Percentiles rank a stretch among this genome's conserved stretches.
Evolutionary conservation across 2,888 invertebrate species (phyloP).

Genomic region (Scrobipalpa costella): DNA sequence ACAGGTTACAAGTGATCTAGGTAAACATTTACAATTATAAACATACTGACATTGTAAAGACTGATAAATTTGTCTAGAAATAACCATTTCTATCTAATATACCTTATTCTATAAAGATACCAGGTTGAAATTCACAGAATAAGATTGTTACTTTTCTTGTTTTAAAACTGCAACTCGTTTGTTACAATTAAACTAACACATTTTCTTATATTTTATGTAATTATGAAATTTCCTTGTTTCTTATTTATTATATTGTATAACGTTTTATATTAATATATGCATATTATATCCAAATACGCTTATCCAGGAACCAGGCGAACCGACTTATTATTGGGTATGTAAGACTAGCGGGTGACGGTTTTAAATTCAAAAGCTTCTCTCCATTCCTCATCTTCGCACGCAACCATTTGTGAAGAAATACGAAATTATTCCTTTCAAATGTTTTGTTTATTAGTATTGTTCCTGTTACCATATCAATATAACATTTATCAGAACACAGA

Average conservation of each 20-base stretch:
- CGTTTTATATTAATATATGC: constrained; percentile 30
- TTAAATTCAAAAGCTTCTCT: constrained; percentile 9
- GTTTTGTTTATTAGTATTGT: not conserved
- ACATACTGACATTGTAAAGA: no score
- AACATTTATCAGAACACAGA: not conserved
- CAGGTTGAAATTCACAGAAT: no score
- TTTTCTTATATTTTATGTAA: no score
- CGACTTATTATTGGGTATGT: constrained; percentile 75
- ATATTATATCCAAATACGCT: constrained; percentile 51
- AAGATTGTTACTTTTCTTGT: no score
- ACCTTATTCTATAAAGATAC: no score
- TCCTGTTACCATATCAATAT: not conserved
- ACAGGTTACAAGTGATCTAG: no score
- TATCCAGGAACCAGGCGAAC: constrained; percentile 60
- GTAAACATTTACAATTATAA: no score
- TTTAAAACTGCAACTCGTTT: no score
- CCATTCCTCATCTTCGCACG: not conserved
- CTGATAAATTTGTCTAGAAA: no score
- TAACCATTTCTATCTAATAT: no score
- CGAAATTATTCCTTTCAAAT: not conserved
- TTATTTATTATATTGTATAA: constrained; percentile 23
- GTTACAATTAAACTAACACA: no score
- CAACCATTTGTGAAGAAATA: not conserved
- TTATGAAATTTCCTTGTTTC: no score
- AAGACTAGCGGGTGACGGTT: constrained; percentile 28